These are phyloP conservation scores for Stegophylla sp. DNA, from an alignment of 2,888 invertebrate species.

Conservation along the genomic window DNA sequence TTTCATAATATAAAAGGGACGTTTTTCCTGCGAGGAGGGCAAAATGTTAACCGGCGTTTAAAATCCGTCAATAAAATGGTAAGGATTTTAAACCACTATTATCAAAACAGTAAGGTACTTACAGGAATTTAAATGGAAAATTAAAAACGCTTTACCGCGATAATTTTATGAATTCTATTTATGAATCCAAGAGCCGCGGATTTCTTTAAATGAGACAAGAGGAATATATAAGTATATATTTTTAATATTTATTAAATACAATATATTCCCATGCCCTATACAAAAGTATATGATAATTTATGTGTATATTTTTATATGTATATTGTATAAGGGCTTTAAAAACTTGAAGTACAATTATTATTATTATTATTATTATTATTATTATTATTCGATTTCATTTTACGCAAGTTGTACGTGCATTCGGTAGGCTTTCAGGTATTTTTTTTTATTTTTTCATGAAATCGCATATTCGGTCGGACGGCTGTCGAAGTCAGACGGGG, in stretches of 20 bases:
- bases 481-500: slow-evolving; percentile 41
- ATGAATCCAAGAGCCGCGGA: not conserved
- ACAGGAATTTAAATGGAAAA: slow-evolving; percentile 57
- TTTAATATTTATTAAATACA: not conserved
- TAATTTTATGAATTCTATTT: slow-evolving; percentile 49
- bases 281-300: not conserved
- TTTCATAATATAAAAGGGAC: slow-evolving; percentile 8
- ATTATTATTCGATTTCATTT: slow-evolving; percentile 7
- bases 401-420: slow-evolving; percentile 8
- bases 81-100: slow-evolving; percentile 55
- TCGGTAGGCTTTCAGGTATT: not conserved
- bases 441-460: not conserved
- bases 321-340: not conserved
- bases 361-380: no score
- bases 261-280: not conserved
- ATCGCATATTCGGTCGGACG: slow-evolving; percentile 26
- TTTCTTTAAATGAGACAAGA: not conserved
- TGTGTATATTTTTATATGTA: not conserved
- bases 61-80: slow-evolving; percentile 49
- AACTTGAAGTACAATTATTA: not conserved
- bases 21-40: slow-evolving; percentile 10
- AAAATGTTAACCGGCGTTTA: slow-evolving; percentile 44
- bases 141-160: slow-evolving; percentile 52
- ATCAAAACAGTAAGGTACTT: slow-evolving; percentile 56
- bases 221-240: not conserved